Conservation (phyloP, 2,113 vertebrate genomes). For the Actinemys pallida region DNA sequence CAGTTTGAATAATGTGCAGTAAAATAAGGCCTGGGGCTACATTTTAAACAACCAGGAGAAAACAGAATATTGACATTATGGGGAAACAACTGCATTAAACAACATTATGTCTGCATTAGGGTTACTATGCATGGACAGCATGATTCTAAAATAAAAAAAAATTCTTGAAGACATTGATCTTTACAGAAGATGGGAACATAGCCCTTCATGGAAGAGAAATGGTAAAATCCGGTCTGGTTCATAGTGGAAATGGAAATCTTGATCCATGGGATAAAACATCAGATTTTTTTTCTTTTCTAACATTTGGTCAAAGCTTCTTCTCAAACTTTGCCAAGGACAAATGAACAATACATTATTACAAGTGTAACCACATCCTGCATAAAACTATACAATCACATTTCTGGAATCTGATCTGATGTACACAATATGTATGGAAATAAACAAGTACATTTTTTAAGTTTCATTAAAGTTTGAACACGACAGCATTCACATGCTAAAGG, state of each 20-base stretch:
- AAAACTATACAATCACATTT: background rate
- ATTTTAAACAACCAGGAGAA: background rate
- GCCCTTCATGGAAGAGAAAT: background rate
- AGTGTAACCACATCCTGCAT: slow-evolving; percentile 38
- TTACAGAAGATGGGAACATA: background rate
- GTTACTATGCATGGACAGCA: fast-evolving
- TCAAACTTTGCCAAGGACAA: slow-evolving; percentile 18
- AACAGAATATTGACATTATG: background rate
- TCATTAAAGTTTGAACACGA: background rate
- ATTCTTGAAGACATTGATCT: background rate
- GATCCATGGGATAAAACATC: background rate
- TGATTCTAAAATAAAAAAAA: background rate
- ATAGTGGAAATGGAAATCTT: background rate
- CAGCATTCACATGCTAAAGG: background rate
- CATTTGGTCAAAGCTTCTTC: slow-evolving; percentile 9
- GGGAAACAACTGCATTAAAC: background rate
- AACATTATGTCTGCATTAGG: background rate
- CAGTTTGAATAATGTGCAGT: background rate
- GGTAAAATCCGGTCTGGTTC: background rate
- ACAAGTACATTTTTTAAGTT: background rate
- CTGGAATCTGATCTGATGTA: background rate
- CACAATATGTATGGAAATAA: background rate
- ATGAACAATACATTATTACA: slow-evolving; percentile 51
- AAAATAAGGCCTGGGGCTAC: background rate
- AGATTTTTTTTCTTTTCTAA: background rate